Base-by-base conservation (phyloP, 1,140 invertebrate genomes). In the Leucophenga varia region DNA sequence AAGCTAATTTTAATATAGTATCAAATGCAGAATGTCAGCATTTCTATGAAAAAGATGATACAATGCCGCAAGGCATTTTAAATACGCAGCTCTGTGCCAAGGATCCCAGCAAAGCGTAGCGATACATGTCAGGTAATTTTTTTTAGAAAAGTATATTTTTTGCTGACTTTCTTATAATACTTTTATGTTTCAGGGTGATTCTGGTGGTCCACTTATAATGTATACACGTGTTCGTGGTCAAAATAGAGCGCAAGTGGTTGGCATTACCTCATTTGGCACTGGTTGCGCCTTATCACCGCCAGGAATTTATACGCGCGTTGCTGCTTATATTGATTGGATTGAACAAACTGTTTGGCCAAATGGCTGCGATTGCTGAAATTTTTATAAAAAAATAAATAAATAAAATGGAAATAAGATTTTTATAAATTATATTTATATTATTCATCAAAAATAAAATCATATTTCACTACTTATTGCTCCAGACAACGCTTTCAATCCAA, bases 301-400 rank as follows among this genome's bases (percentile, higher is more conserved):
- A 4, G 77, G 79, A 4, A 64, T 84, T 35, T 83, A 82, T 55
- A 79, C 78, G 0, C 64, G 78, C 44, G 77, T 82, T 3, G 76
- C 78, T 2, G 64, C 73, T 20, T 83, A 79, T 46, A 36, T 82
- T 3, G 74, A 79, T 16, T 84, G 82, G 82, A 82, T 84, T 36
- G 80, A 82, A 58, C 47, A 47, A 9, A 67, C 68, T 17, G 79
- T 80, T 1, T 80, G 79, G 79, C 22, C 22, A 25, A 25, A 25
- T 25, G 22, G 22, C 5, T 5, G 5, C 10, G 10, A 5, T 25
- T 25, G 5, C 22, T 25, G 10, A 25, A 25, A 5, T 5, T 25
- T 25, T 25, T 25, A 25, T 25, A 6, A 25, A 25, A 25, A 25
- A 6, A 6, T 25, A 25, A 25, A 25, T 25, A 6, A 25, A 25